Evolutionary conservation across 2,113 vertebrate genomes (phyloP), one percentile per base, ranked within the genome.

Genomic region (Thunnus thynnus): DNA sequence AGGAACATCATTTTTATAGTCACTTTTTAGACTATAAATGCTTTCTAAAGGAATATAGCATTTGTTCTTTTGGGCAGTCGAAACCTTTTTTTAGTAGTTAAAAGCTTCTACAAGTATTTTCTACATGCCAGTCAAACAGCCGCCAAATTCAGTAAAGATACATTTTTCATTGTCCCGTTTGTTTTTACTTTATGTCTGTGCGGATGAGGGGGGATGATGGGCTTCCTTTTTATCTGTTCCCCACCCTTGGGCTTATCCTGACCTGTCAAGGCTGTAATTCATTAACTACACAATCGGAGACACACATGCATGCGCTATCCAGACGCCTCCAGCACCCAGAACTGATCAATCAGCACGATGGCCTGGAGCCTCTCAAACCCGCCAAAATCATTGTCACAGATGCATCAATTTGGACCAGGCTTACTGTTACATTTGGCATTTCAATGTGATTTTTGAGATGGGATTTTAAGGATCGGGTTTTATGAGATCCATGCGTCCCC

Each of bases 201-300:
- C 0, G 17, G 70, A 72, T 72, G 73, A 71, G 30, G 50, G n/a
- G 69, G 51, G 84, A 71, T 51, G 64, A 89, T 69, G 41, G 62
- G 10, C 80, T 88, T 90, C 65, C 78, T 74, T 52, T 86, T 83
- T 86, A 85, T 91, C 83, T 88, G 46, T 68, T 78, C 75, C 60
- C 48, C 70, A 74, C 61, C 91, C 73, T 36, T 52, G 51, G 79
- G 80, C 82, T 83, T 77, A 85, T 86, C 80, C 79, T 82, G 88
- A 83, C 67, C 78, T 85, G 86, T 88, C 86, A 89, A 72, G 80
- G 62, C 57, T 83, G 74, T 87, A 78, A 91, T 91, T 92, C 64
- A 90, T 93, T 87, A 85, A 86, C 84, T 51, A 51, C 81, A 74
- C 5, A 8, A 61, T 64, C 48, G 11, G 44, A 83, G 25, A 76